A percentile compares a stretch with the other conserved stretches of the same genome.
Evolutionary conservation across 2,797 vertebrate genomes (phyloP).

Genomic region (Tiaroga cobitis): DNA sequence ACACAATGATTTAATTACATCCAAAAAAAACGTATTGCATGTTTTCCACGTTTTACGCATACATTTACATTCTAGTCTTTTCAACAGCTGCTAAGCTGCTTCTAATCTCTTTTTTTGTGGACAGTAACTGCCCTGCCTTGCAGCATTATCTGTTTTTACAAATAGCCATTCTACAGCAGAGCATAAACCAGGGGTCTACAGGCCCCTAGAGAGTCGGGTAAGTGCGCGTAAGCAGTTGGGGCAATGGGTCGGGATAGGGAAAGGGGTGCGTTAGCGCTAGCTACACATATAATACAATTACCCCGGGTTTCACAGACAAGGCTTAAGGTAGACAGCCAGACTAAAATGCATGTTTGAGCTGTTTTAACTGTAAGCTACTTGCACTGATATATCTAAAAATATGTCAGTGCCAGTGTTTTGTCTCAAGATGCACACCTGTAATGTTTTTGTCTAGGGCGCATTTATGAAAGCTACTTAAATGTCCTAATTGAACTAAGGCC

Average conservation of each 20-base stretch:
- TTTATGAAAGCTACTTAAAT: background rate
- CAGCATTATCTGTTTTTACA: slow-evolving; percentile 55
- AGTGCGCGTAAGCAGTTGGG: slow-evolving; percentile 36
- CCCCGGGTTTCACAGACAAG: background rate
- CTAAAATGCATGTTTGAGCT: background rate
- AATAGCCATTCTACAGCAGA: slow-evolving; percentile 61
- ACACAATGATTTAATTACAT: slow-evolving; percentile 48
- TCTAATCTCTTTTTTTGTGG: slow-evolving; percentile 55
- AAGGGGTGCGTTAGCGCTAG: slow-evolving; percentile 70
- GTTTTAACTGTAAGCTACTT: background rate
- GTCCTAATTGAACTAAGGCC: background rate
- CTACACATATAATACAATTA: slow-evolving; percentile 73
- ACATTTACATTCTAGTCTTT: slow-evolving; percentile 53
- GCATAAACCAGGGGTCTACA: slow-evolving; percentile 49
- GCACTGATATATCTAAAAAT: background rate
- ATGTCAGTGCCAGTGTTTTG: background rate
- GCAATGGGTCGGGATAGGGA: slow-evolving; percentile 23
- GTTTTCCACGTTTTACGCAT: slow-evolving; percentile 33
- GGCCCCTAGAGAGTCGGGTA: slow-evolving; percentile 29
- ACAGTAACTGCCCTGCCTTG: slow-evolving; percentile 51
- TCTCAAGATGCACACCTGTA: background rate
- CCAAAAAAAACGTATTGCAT: slow-evolving; percentile 56
- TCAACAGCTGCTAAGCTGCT: slow-evolving; percentile 58
- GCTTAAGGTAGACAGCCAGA: background rate
- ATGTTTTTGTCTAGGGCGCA: background rate